These are phyloP conservation scores for Eurytoma californica DNA, from an alignment of 2,888 invertebrate species.

Conservation along the genomic window DNA sequence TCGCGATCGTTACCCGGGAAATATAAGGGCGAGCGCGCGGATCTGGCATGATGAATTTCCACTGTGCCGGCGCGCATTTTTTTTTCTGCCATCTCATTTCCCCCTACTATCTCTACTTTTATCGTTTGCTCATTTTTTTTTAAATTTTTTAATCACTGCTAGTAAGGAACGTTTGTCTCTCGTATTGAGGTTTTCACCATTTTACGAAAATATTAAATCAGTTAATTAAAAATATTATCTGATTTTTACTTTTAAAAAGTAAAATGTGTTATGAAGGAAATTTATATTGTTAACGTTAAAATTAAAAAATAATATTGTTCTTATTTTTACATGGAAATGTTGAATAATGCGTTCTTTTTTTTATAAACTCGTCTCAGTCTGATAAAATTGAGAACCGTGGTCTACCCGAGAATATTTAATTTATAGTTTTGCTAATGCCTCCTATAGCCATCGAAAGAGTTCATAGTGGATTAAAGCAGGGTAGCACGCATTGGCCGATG, in stretches of 20 bases:
- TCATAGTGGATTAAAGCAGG: too few relatives aligned
- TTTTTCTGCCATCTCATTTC: constrained; percentile 16
- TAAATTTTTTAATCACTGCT: too few relatives aligned
- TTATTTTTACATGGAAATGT: background rate
- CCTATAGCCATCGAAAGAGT: background rate
- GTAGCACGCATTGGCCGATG: background rate
- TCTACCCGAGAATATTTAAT: constrained; percentile 8
- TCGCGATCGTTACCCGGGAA: constrained; percentile 37
- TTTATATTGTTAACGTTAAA: background rate
- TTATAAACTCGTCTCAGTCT: too few relatives aligned
- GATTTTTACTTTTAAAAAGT: background rate
- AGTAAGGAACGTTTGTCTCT: background rate
- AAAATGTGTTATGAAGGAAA: background rate
- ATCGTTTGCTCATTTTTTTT: background rate
- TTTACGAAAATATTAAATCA: too few relatives aligned
- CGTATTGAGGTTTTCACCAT: too few relatives aligned
- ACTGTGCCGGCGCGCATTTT: constrained; percentile 15
- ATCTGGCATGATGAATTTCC: constrained; percentile 30
- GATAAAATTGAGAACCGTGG: too few relatives aligned
- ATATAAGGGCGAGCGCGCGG: constrained; percentile 14
- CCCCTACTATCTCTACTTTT: background rate
- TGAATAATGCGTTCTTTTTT: too few relatives aligned
- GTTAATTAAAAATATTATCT: too few relatives aligned
- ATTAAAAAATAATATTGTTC: background rate
- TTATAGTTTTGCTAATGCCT: background rate